Evolutionary conservation across 2,888 invertebrate species (phyloP).

Genomic region (Clistopyga incitator): DNA sequence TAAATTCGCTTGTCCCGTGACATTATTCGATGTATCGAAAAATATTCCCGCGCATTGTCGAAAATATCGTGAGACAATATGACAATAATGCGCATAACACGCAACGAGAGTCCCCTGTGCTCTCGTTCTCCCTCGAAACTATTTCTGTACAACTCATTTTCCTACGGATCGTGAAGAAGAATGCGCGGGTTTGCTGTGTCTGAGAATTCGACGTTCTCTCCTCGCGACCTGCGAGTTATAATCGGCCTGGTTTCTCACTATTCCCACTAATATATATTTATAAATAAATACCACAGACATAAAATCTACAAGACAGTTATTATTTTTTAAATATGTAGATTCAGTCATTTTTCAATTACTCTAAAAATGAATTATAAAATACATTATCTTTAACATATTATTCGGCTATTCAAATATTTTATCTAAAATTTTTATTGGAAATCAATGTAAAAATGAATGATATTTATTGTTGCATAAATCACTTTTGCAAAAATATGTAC

Average conservation of each 20-base stretch:
- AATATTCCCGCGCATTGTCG: background rate
- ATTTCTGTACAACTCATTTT: slow-evolving; percentile 70
- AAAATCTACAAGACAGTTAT: slow-evolving; percentile 1
- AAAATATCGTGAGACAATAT: background rate
- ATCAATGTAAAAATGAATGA: no score
- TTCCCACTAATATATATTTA: slow-evolving; percentile 33
- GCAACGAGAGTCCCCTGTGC: slow-evolving; percentile 39
- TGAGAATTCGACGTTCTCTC: slow-evolving; percentile 68
- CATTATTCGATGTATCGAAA: background rate
- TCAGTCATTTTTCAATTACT: background rate
- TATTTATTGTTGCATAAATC: no score
- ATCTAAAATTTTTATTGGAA: no score
- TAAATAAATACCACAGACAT: slow-evolving; percentile 39
- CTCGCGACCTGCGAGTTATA: slow-evolving; percentile 68
- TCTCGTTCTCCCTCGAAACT: slow-evolving; percentile 59
- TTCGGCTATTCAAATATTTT: no score
- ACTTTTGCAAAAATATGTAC: no score
- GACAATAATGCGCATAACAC: slow-evolving; percentile 29
- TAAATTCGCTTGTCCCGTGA: background rate
- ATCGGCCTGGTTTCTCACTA: slow-evolving; percentile 65
- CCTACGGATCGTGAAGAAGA: slow-evolving; percentile 69
- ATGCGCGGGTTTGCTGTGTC: slow-evolving; percentile 67
- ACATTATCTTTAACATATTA: background rate
- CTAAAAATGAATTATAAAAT: background rate
- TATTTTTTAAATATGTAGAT: background rate